Conservation (phyloP, 2,888 invertebrate genomes). For the Platycheirus albimanus region DNA sequence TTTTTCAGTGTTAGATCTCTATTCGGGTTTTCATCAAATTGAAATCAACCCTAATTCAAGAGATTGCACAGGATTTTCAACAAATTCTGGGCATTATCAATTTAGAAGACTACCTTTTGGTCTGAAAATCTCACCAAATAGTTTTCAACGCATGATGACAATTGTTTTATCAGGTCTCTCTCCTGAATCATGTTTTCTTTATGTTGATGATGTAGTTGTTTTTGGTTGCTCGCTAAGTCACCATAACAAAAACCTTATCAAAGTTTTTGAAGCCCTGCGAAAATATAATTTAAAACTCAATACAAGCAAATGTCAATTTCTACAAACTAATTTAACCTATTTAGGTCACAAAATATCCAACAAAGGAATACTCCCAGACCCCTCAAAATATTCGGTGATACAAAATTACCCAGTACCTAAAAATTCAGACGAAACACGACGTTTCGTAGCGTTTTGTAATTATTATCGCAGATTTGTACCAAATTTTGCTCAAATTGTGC, state of each 20-base stretch:
- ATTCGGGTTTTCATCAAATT: slow-evolving; percentile 45
- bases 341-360: slow-evolving; percentile 51
- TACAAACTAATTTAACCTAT: slow-evolving; percentile 58
- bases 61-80: slow-evolving; percentile 38
- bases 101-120: slow-evolving; percentile 15
- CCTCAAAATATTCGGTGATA: slow-evolving; percentile 58
- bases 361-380: slow-evolving; percentile 63
- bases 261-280: slow-evolving; percentile 21
- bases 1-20: slow-evolving; percentile 20
- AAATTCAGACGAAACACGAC: slow-evolving; percentile 57
- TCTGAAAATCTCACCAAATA: background rate
- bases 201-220: slow-evolving; percentile 71
- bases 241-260: too few species aligned
- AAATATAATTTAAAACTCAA: slow-evolving; percentile 40
- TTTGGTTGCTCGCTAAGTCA: slow-evolving; percentile 46
- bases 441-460: too few species aligned
- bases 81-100: slow-evolving; percentile 5
- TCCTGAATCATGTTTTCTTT: slow-evolving; percentile 29
- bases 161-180: slow-evolving; percentile 33
- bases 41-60: slow-evolving; percentile 11
- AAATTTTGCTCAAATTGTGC: background rate
- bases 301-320: slow-evolving; percentile 37
- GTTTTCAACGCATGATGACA: slow-evolving; percentile 52
- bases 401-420: slow-evolving; percentile 71
- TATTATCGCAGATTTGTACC: background rate